Evolutionary conservation across 2,113 vertebrate species (phyloP).

Genomic region (Crotophaga sulcirostris): DNA sequence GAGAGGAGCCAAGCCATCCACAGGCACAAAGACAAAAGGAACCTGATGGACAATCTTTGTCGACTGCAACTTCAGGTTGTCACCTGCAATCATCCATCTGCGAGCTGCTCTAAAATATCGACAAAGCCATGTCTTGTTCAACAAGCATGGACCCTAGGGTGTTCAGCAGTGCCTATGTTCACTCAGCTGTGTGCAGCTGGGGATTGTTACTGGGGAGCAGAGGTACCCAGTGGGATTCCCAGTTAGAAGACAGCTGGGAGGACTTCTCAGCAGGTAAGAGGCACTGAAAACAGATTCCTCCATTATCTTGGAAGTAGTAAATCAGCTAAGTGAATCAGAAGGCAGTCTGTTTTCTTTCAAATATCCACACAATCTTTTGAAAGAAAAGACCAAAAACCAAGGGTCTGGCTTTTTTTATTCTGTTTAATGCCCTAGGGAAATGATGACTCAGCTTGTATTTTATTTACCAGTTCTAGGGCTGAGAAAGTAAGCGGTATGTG

Average conservation of each 20-base stretch:
- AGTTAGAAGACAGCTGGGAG: background rate
- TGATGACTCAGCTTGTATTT: background rate
- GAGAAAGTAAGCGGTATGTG: background rate
- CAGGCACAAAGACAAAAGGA: background rate
- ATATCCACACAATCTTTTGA: background rate
- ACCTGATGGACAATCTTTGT: background rate
- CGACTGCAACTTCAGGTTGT: background rate
- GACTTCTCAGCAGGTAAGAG: background rate
- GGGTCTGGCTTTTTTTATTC: background rate
- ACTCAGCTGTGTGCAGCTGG: rapidly evolving
- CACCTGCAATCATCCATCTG: background rate
- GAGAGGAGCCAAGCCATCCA: background rate
- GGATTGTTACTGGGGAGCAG: background rate
- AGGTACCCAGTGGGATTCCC: background rate
- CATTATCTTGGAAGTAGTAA: background rate
- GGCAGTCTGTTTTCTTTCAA: background rate
- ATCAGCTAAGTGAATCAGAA: background rate
- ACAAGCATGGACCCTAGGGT: rapidly evolving
- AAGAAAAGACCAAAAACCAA: background rate
- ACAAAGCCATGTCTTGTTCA: background rate
- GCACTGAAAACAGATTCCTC: background rate
- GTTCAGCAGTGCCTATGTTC: background rate
- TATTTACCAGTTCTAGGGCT: background rate
- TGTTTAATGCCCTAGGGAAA: background rate
- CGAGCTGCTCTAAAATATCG: background rate